phyloP scores from a whole-genome alignment of 2,888 invertebrate genomes.

The Diarsia dahlii region DNA sequence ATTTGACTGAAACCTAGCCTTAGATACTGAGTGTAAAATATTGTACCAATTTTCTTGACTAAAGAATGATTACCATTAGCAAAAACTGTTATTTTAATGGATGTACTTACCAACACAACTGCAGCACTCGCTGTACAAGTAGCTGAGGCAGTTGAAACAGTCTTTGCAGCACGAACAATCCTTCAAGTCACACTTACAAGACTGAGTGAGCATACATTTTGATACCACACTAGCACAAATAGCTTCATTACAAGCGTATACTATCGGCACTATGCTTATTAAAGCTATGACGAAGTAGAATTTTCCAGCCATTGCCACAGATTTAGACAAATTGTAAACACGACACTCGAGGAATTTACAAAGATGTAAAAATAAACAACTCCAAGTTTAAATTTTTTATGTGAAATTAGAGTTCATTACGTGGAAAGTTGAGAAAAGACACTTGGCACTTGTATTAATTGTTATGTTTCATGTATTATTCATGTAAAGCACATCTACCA shows the following conservation, averaged over 20 bases:
- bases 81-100: neutral
- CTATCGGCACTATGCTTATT: slow-evolving; percentile 82
- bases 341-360: slow-evolving; percentile 61
- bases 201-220: slow-evolving; percentile 98
- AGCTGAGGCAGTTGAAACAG: slow-evolving; percentile 97
- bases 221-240: slow-evolving; percentile 99
- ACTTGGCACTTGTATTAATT: neutral
- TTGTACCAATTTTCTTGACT: neutral
- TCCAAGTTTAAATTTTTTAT: neutral
- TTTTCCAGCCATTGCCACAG: slow-evolving; percentile 81
- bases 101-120: slow-evolving; percentile 97
- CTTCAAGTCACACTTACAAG: slow-evolving; percentile 98
- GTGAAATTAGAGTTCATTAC: neutral
- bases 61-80: neutral
- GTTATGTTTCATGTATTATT: neutral
- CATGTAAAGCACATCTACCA: neutral
- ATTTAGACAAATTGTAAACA: slow-evolving; percentile 69
- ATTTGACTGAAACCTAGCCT: neutral
- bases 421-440: neutral
- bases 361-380: slow-evolving; percentile 76
- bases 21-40: too few species aligned
- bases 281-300: slow-evolving; percentile 79
- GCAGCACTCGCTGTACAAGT: slow-evolving; percentile 98
- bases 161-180: slow-evolving; percentile 98
- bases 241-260: slow-evolving; percentile 96